Percentiles rank a stretch among this genome's conserved stretches.
Evolutionary conservation across 1,140 invertebrate species (phyloP).

Genomic region (Calosoma granatense): DNA sequence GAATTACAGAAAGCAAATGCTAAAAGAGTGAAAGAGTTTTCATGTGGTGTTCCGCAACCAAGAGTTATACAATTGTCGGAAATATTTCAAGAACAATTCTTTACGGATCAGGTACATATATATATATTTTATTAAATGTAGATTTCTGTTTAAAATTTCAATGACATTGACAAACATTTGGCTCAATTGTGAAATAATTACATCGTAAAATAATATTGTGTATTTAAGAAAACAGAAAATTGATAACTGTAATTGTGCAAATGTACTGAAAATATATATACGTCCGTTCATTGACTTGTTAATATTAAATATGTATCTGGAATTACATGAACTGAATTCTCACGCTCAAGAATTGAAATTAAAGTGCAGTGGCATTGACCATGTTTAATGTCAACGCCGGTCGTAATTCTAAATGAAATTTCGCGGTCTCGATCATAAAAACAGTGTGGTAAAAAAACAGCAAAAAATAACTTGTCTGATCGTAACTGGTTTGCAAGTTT

Average conservation of each 20-base stretch:
- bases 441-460: too few relatives aligned
- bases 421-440: too few relatives aligned
- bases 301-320: too few relatives aligned
- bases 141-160: neutral
- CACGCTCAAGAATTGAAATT: too few relatives aligned
- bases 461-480: too few relatives aligned
- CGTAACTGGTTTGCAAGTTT: too few relatives aligned
- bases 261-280: constrained; percentile 8
- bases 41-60: neutral
- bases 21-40: neutral
- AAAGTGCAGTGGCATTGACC: too few relatives aligned
- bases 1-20: neutral
- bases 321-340: too few relatives aligned
- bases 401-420: too few relatives aligned
- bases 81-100: neutral
- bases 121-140: neutral
- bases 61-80: neutral
- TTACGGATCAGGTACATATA: neutral
- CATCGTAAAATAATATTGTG: neutral
- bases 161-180: neutral
- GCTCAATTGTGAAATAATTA: neutral
- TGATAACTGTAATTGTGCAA: constrained; percentile 2
- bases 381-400: too few relatives aligned
- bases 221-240: constrained; percentile 4
- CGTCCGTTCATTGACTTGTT: too few relatives aligned